Evolutionary conservation across 2,888 invertebrate species (phyloP).

Genomic region (Phaonia tiefii): DNA sequence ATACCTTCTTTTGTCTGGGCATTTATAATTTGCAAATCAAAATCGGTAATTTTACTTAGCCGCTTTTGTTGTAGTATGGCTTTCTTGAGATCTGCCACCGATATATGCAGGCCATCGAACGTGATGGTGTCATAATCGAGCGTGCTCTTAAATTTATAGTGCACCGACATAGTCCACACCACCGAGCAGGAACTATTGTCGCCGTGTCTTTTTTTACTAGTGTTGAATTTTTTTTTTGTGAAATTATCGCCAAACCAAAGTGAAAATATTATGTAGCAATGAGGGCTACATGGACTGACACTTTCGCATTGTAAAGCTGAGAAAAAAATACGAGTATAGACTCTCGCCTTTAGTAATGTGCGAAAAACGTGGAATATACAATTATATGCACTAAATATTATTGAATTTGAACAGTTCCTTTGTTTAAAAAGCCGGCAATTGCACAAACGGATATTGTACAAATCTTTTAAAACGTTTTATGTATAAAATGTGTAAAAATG

Average conservation of each 20-base stretch:
- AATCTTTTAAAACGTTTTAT: too few relatives aligned
- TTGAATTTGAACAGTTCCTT: too few relatives aligned
- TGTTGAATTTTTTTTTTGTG: too few relatives aligned
- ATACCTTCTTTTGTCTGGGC: constrained; percentile 98
- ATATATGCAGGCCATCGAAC: constrained; percentile 98
- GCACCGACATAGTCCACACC: constrained; percentile 89
- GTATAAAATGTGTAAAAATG: too few relatives aligned
- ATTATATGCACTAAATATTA: too few relatives aligned
- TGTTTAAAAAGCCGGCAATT: too few relatives aligned
- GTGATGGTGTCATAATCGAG: constrained; percentile 97
- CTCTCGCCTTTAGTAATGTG: too few relatives aligned
- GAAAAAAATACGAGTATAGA: too few relatives aligned
- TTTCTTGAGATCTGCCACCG: constrained; percentile 96
- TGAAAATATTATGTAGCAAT: constrained; percentile 8
- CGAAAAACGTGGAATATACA: too few relatives aligned
- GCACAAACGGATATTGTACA: too few relatives aligned
- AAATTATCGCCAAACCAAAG: neutral
- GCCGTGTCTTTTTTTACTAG: neutral
- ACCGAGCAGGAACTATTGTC: neutral
- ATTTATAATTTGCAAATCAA: constrained; percentile 97
- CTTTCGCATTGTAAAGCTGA: too few relatives aligned
- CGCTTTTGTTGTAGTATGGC: constrained; percentile 97
- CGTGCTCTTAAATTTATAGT: constrained; percentile 99
- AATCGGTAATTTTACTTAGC: constrained; percentile 95
- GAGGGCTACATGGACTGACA: too few relatives aligned